phyloP scores from a whole-genome alignment of 2,797 vertebrate species.

The Sebastes ruberrimus region DNA sequence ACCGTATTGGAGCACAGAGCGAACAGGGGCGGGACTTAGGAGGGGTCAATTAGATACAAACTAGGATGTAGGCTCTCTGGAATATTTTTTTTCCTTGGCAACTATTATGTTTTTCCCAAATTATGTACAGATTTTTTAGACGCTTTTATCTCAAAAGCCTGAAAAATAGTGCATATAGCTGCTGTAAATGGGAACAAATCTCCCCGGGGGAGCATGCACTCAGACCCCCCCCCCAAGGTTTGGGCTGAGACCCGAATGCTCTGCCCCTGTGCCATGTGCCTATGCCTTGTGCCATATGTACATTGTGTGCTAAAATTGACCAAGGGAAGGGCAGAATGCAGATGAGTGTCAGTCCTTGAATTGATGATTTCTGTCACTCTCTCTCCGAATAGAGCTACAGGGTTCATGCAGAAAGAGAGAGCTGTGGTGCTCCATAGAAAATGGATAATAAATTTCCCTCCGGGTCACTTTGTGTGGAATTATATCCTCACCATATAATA shows the following conservation, averaged over 20 bases:
- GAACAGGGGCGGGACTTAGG: too few relatives aligned
- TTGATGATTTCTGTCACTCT: slow-evolving; percentile 36
- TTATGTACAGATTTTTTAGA: too few relatives aligned
- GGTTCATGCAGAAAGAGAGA: slow-evolving; percentile 24
- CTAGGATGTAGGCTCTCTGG: too few relatives aligned
- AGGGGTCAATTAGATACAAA: too few relatives aligned
- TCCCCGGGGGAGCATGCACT: too few relatives aligned
- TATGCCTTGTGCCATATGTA: background rate
- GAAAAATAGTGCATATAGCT: too few relatives aligned
- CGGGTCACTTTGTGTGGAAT: slow-evolving; percentile 45
- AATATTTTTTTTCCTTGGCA: too few relatives aligned
- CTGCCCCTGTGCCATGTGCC: slow-evolving; percentile 3
- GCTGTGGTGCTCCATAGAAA: slow-evolving; percentile 24
- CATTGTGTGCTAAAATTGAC: slow-evolving; percentile 39
- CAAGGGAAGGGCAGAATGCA: slow-evolving; percentile 56
- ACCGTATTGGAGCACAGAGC: too few relatives aligned
- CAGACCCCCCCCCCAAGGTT: too few relatives aligned
- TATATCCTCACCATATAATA: slow-evolving; percentile 26
- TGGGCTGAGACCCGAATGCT: background rate
- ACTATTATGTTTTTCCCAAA: too few relatives aligned
- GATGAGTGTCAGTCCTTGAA: slow-evolving; percentile 52
- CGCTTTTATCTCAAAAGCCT: too few relatives aligned
- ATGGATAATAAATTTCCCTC: slow-evolving; percentile 45
- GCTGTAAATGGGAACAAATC: too few relatives aligned
- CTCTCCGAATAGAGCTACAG: slow-evolving; percentile 41